These are phyloP conservation scores for Cyprinodon variegatus DNA, from an alignment of 2,113 vertebrate species.

Conservation along the genomic window DNA sequence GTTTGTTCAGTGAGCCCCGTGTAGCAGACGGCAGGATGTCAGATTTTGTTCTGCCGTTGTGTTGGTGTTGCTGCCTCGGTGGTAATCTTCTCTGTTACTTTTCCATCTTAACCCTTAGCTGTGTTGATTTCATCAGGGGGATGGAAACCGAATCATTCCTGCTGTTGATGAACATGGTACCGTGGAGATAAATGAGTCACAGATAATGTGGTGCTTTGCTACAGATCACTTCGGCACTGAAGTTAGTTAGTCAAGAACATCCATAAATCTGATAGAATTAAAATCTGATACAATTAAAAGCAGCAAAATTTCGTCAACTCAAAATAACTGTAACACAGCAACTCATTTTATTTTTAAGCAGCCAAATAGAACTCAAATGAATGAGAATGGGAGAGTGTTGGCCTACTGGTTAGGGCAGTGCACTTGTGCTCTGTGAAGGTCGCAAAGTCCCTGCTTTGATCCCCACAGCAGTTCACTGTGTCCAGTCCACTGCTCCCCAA, in stretches of 20 bases:
- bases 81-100: constrained; percentile 31
- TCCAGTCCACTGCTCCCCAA: no score
- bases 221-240: neutral
- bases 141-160: neutral
- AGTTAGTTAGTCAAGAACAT: neutral
- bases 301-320: neutral
- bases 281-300: neutral
- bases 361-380: no score
- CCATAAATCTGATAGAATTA: neutral
- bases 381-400: no score
- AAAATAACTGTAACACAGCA: neutral
- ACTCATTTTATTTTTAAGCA: neutral
- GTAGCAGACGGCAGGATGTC: constrained; percentile 50
- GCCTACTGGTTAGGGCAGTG: no score
- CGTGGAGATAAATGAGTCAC: neutral
- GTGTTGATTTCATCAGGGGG: no score
- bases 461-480: no score
- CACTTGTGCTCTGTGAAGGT: no score
- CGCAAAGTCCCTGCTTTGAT: no score
- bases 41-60: constrained; percentile 42
- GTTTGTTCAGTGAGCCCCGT: constrained; percentile 60
- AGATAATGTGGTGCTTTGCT: neutral
- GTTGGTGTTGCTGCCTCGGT: constrained; percentile 57
- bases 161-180: neutral
- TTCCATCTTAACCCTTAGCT: constrained; percentile 18